Evolutionary conservation across 2,888 invertebrate genomes (phyloP), one percentile per base, ranked within the genome.

Genomic region (Scaptomyza parva): DNA sequence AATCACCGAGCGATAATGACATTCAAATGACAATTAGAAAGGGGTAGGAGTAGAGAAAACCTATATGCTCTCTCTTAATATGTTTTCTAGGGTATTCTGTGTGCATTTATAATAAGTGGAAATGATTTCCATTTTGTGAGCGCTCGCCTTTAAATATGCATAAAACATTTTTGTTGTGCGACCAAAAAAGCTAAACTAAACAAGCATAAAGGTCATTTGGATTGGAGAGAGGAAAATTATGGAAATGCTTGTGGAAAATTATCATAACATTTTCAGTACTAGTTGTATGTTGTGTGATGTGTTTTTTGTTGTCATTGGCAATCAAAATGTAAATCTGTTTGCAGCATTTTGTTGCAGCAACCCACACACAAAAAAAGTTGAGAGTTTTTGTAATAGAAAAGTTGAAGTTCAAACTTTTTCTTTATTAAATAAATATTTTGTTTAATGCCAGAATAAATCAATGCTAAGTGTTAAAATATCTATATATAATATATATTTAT

Each of bases 281-380:
- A 5, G 30, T 30, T 28, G 26, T 24, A n/a, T 24, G 24, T 24
- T 24, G 24, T 24, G n/a, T n/a, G 41, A 12, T 24, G 40, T 33
- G 43, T 45, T 24, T 6, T 26, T 26, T 26, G n/a, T 45, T 63
- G 35, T 51, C 41, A 35, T 20, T 70, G 59, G 40, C 74, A 70
- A 74, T 74, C 67, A 66, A 74, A 61, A 73, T 73, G 73, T 59
- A 73, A 73, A 75, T 71, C 61, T 28, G 40, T 28, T 55, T n/a
- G 58, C 67, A 51, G 47, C 35, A 63, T 70, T 44, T 35, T 35
- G n/a, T 44, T 70, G 54, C 12, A 50, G 37, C 53, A 63, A 59
- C 8, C 7, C 60, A 57, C 54, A 57, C 8, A 9, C 12, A 45
- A 59, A 45, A 59, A n/a, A 6, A 26, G 11, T 3, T 5, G 2